Evolutionary conservation across 1,140 invertebrate genomes (phyloP).

Genomic region (Orussus abietinus): DNA sequence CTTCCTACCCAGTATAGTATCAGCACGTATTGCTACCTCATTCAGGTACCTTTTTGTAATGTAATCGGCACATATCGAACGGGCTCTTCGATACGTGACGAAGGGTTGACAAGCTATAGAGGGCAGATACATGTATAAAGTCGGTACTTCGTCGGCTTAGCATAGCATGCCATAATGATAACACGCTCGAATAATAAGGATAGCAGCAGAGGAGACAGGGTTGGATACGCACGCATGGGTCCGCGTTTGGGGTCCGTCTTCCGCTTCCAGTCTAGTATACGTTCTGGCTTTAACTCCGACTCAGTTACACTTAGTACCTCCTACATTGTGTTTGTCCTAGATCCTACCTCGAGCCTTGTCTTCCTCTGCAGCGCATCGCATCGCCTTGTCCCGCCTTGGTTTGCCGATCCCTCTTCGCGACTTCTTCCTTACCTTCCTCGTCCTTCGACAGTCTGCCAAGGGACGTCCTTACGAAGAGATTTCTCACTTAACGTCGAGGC

Average conservation of each 20-base stretch:
- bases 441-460: neutral
- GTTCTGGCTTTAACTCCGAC: slow-evolving; percentile 22
- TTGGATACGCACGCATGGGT: slow-evolving; percentile 54
- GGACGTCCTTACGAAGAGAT: no score
- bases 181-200: slow-evolving; percentile 54
- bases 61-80: no score
- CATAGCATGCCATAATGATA: slow-evolving; percentile 45
- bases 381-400: no score
- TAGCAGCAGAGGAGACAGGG: slow-evolving; percentile 51
- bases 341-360: slow-evolving; percentile 16
- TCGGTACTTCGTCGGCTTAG: no score
- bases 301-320: slow-evolving; percentile 31
- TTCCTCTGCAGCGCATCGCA: no score
- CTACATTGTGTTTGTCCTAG: slow-evolving; percentile 29
- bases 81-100: no score
- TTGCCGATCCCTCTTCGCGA: neutral
- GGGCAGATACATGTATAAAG: no score
- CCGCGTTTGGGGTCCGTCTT: slow-evolving; percentile 49
- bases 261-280: slow-evolving; percentile 34
- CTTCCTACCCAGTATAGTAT: no score
- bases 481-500: no score
- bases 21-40: no score
- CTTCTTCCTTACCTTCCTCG: neutral
- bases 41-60: no score
- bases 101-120: no score